These are phyloP conservation scores for Paracanthobrama guichenoti DNA, from an alignment of 2,113 vertebrate genomes.

Conservation along the genomic window DNA sequence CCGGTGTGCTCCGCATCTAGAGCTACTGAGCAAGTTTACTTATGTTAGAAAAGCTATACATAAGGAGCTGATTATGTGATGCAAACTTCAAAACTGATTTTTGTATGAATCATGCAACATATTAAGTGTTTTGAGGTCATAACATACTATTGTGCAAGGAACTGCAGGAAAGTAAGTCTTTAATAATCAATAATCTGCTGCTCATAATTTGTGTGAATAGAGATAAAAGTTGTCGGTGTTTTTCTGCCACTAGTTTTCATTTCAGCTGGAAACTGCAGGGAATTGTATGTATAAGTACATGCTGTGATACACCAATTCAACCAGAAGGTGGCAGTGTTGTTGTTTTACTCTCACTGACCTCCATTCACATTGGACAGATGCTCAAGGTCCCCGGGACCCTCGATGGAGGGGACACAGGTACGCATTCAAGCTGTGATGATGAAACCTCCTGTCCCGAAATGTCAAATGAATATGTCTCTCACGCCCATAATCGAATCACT, in stretches of 20 bases:
- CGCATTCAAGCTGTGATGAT: background rate
- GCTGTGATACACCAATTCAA: background rate
- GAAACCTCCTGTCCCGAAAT: slow-evolving; percentile 16
- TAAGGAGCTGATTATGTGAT: background rate
- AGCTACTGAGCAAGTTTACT: background rate
- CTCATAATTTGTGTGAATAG: background rate
- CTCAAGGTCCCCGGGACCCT: background rate
- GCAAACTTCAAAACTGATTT: background rate
- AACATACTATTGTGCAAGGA: background rate
- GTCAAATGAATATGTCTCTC: slow-evolving; percentile 21
- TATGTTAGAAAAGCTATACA: background rate
- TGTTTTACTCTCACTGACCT: slow-evolving; percentile 18
- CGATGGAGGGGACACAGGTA: background rate
- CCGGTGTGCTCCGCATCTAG: background rate
- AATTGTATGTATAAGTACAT: background rate
- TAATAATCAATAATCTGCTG: background rate
- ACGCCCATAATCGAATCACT: background rate
- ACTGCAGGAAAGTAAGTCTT: background rate
- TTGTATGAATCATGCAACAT: background rate
- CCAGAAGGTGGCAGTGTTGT: slow-evolving; percentile 44
- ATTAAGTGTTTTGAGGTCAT: background rate
- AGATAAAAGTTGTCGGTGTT: background rate
- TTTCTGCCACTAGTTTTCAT: background rate
- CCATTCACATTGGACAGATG: background rate
- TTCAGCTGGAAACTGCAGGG: background rate